Base-by-base conservation (phyloP, 2,113 vertebrate species). In the Pangasianodon hypophthalmus region DNA sequence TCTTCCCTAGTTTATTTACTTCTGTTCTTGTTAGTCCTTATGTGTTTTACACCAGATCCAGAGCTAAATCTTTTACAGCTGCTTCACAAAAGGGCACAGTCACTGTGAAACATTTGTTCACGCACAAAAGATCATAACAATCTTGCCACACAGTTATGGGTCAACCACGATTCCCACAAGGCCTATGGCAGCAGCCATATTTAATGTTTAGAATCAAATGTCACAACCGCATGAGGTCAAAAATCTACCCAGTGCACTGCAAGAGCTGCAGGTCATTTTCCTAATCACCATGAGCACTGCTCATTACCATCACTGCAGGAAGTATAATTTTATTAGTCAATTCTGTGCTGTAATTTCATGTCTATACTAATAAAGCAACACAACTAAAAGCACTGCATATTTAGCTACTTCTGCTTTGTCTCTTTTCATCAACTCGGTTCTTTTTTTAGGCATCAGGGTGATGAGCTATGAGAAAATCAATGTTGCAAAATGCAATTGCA, bases 381-480 rank as follows among this genome's bases (percentile, higher is more conserved):
- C 48, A 80, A 80, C 3, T 58, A 80, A 73, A 26, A 32, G 24
- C 56, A 80, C 19, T 54, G 21, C 87, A 44, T 58, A 58, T 87
- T 71, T 87, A 56, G 48, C 67, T 54, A 19, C 37, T 83, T 52
- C 14, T 41, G 48, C 77, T 88, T 83, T 71, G 48, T 69, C 13
- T 71, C 26, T 56, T 81, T 41, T 88, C 13, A 56, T 52, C 79
- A 62, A 58, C 32, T 83, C 0, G 18, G 18, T 64, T 62, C 67
- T 48, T 32, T 69, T 79, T 89, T 46, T 86, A n/a, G 83, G 64
- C 71, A 41, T 48, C 83, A 64, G 71, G 44, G 21, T 62, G 41
- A 69, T 52, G 56, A 86, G 82, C 60, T 87, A 69, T 90, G 88
- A 50, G 60, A 90, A 79, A 90, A 90, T 86, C 85, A 90, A 90